Evolutionary conservation across 92 coral and sea anemone genomes (phyloP), one percentile per base, ranked within the genome.

Genomic region (Paramuricea clavata): DNA sequence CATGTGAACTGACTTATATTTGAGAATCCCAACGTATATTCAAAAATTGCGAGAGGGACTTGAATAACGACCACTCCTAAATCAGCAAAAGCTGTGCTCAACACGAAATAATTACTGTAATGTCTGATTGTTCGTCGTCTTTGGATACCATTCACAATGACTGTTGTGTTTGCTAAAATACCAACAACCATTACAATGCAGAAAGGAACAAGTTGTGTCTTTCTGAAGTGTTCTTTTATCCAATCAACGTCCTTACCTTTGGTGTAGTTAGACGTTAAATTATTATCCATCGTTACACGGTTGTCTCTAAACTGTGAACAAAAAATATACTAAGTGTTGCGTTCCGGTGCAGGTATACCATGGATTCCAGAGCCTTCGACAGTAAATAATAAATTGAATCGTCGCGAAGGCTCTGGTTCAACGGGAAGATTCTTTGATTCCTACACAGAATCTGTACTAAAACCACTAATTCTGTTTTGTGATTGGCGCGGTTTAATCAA

Each of bases 21-120:
- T 35, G 67, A 57, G 19, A 31, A 27, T 3, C 84, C 84, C 49
- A 31, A 25, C 0, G 84, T 79, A 57, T 19, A 33, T 65, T 79
- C 84, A 33, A 79, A 64, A 28, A 79, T 57, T 27, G 42, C 16
- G 54, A 59, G 19, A 26, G 84, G 84, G 25, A 79, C 67, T 19
- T 64, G 49, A 56, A 61, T 61, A 36, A 41, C 12, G 31, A 79
- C 84, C 33, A 79, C 84, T 21, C 84, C 84, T 12, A 79, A 23
- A 41, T 79, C 84, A 13, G 84, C 84, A 15, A 79, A 22, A 42
- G 84, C 84, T 32, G 33, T n/a, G 84, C 52, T 59, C 16, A 79
- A 23, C 26, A 79, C 44, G 57, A 79, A 79, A 25, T 57, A 79
- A 49, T 79, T 54, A 23, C 82, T 79, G 52, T 59, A 79, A 60